Evolutionary conservation across 2,888 invertebrate species (phyloP).

Genomic region (Eupeodes latifasciatus): DNA sequence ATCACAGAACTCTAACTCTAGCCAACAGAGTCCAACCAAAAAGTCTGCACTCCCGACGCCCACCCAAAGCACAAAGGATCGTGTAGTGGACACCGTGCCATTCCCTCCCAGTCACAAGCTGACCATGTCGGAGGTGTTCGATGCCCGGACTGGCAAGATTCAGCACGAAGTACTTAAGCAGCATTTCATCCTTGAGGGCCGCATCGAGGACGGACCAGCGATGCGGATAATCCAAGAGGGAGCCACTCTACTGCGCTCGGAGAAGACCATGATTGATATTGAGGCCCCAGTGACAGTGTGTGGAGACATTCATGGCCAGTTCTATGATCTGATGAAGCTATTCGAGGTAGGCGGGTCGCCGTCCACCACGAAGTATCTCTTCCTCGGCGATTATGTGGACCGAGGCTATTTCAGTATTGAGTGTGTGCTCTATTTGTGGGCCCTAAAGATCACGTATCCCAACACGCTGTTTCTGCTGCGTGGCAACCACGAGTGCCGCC

Average conservation of each 20-base stretch:
- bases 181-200: conserved; percentile 98
- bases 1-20: conserved; percentile 66
- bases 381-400: conserved; percentile 99
- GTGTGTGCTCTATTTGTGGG: conserved; percentile 99
- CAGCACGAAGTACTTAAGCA: conserved; percentile 98
- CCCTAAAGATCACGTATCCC: conserved; percentile 98
- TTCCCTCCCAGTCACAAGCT: conserved; percentile 99
- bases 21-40: conserved; percentile 76
- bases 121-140: conserved; percentile 97
- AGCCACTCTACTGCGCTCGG: conserved; percentile 91
- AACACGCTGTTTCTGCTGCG: conserved; percentile 99
- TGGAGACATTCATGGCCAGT: conserved; percentile 99
- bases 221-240: conserved; percentile 99
- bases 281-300: conserved; percentile 99
- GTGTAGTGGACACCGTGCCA: conserved; percentile 89
- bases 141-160: conserved; percentile 95
- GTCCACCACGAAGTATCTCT: conserved; percentile 99
- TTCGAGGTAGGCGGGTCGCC: conserved; percentile 99
- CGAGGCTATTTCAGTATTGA: conserved; percentile 93
- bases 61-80: conserved; percentile 78
- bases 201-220: conserved; percentile 98
- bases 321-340: conserved; percentile 99
- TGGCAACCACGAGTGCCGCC: conserved; percentile 99
- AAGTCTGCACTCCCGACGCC: conserved; percentile 64
- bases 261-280: conserved; percentile 99